Conservation (phyloP, 2,113 vertebrate species). For the Zapornia atra region DNA sequence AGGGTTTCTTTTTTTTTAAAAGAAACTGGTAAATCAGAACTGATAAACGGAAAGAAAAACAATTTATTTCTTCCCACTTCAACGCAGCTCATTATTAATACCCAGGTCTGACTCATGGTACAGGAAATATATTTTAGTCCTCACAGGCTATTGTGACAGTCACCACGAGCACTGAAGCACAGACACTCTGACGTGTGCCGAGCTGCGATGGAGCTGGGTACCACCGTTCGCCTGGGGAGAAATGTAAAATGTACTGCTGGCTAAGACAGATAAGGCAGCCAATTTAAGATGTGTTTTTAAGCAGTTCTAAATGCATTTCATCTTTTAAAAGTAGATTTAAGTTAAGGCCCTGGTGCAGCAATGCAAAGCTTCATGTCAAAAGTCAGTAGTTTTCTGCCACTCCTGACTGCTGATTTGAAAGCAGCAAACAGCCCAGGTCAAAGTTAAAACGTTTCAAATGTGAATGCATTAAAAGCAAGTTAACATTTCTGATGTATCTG, state of each 20-base stretch:
- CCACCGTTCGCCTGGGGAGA: not conserved
- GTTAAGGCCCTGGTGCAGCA: conserved; percentile 53
- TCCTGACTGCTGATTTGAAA: conserved; percentile 47
- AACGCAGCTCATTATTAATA: conserved; percentile 13
- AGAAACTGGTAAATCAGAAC: not conserved
- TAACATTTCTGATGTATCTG: conserved; percentile 23
- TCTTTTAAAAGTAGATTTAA: conserved; percentile 72
- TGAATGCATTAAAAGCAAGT: not conserved
- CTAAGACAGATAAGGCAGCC: conserved; percentile 74
- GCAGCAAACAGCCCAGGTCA: not conserved
- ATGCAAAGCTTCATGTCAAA: conserved; percentile 38
- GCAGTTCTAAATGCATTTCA: conserved; percentile 63
- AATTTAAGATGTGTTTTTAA: conserved; percentile 50
- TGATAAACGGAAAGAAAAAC: not conserved
- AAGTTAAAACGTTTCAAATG: not conserved
- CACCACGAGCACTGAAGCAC: conserved; percentile 16
- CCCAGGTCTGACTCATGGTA: not conserved
- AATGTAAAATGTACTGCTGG: conserved; percentile 69
- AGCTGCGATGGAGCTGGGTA: not conserved
- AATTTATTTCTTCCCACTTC: not conserved
- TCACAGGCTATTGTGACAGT: not conserved
- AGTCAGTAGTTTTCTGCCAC: conserved; percentile 60
- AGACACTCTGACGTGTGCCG: not conserved
- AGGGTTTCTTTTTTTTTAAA: not conserved
- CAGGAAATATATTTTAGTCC: conserved; percentile 34